Conservation (phyloP, 2,113 vertebrate species). For the Alosa alosa region DNA sequence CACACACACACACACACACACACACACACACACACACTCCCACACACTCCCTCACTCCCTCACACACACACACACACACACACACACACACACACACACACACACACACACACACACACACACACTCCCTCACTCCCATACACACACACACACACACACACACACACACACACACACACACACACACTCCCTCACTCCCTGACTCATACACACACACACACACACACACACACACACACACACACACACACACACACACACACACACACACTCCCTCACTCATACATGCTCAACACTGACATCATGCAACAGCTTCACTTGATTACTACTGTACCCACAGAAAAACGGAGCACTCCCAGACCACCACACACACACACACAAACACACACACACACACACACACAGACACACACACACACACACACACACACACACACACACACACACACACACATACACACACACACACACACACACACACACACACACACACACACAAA, state of each 20-base stretch:
- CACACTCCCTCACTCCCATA: conserved; percentile 38
- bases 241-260: conserved; percentile 34
- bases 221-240: conserved; percentile 42
- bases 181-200: conserved; percentile 31
- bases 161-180: conserved; percentile 32
- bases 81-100: too few species aligned
- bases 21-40: conserved; percentile 39
- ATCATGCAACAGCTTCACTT: background rate
- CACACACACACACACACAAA: conserved; percentile 36
- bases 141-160: too few species aligned
- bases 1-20: too few species aligned
- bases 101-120: conserved; percentile 33
- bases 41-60: background rate
- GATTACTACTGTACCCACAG: background rate
- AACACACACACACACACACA: conserved; percentile 33
- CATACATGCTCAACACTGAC: background rate
- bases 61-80: conserved; percentile 33
- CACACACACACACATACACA: conserved; percentile 40
- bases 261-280: conserved; percentile 33
- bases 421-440: conserved; percentile 40
- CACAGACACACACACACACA: conserved; percentile 14
- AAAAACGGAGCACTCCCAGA: background rate
- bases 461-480: conserved; percentile 37
- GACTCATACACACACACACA: conserved; percentile 32
- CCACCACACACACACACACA: conserved; percentile 22